These are phyloP conservation scores for Drosophila merina DNA, from an alignment of 2,888 invertebrate genomes.

Conservation along the genomic window DNA sequence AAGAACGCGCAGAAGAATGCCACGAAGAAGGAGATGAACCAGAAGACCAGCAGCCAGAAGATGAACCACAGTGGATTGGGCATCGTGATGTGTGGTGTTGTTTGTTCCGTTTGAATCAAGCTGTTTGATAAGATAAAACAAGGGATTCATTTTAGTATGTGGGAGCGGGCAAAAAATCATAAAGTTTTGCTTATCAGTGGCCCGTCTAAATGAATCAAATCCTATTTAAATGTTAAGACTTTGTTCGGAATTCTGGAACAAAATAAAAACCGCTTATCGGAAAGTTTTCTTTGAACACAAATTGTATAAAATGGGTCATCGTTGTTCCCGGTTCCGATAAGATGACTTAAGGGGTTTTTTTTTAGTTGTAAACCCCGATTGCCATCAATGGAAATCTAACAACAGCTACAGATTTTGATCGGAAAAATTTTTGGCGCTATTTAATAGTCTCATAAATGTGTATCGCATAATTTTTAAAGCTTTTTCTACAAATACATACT, in stretches of 20 bases:
- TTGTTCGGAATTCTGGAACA: neutral
- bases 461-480: no score
- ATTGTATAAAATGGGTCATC: slow-evolving; percentile 1
- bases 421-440: neutral
- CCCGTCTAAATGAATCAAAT: slow-evolving; percentile 3
- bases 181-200: slow-evolving; percentile 11
- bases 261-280: neutral
- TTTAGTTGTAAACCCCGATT: neutral
- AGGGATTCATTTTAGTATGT: slow-evolving; percentile 14
- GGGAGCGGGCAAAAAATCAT: neutral
- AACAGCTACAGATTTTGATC: no score
- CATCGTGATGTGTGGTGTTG: slow-evolving; percentile 80
- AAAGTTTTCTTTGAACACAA: neutral
- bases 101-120: slow-evolving; percentile 23
- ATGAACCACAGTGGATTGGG: slow-evolving; percentile 88
- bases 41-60: slow-evolving; percentile 89
- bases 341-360: neutral
- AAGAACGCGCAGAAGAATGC: slow-evolving; percentile 88
- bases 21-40: slow-evolving; percentile 88
- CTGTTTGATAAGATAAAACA: slow-evolving; percentile 57
- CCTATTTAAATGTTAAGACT: slow-evolving; percentile 11
- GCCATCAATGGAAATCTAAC: no score
- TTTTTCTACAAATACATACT: no score
- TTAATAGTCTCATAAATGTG: neutral
- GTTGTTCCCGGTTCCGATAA: neutral